phyloP scores from a whole-genome alignment of 2,797 vertebrate genomes.

The Prunella strophiata region DNA sequence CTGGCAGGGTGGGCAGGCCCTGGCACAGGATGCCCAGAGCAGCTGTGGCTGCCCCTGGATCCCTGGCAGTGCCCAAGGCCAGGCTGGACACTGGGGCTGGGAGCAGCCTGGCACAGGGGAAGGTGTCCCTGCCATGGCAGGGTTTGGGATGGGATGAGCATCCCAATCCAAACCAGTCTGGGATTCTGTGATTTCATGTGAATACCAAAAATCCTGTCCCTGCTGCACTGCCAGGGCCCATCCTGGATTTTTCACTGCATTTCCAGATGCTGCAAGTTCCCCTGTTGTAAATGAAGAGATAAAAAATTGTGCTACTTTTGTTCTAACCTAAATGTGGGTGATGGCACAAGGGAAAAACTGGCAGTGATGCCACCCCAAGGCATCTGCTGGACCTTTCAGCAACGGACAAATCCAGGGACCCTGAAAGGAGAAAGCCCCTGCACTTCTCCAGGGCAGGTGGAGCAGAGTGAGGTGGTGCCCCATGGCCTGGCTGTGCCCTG shows the following conservation, averaged over 20 bases:
- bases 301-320: background rate
- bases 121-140: background rate
- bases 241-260: background rate
- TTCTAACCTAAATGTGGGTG: background rate
- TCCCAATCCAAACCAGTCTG: background rate
- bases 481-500: background rate
- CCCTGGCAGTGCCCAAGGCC: background rate
- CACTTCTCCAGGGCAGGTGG: background rate
- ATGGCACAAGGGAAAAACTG: background rate
- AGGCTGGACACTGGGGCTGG: background rate
- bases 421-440: background rate
- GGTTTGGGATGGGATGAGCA: accelerated
- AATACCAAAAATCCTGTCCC: background rate
- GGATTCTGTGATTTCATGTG: background rate
- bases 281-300: background rate
- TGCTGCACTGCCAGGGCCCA: background rate
- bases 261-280: background rate
- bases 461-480: background rate
- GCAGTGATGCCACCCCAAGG: background rate
- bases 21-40: background rate
- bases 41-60: background rate
- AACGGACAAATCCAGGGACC: background rate
- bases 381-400: background rate
- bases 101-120: background rate
- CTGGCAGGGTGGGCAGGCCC: background rate